Evolutionary conservation across 1,140 invertebrate species (phyloP).

Genomic region (Triops longicaudatus): DNA sequence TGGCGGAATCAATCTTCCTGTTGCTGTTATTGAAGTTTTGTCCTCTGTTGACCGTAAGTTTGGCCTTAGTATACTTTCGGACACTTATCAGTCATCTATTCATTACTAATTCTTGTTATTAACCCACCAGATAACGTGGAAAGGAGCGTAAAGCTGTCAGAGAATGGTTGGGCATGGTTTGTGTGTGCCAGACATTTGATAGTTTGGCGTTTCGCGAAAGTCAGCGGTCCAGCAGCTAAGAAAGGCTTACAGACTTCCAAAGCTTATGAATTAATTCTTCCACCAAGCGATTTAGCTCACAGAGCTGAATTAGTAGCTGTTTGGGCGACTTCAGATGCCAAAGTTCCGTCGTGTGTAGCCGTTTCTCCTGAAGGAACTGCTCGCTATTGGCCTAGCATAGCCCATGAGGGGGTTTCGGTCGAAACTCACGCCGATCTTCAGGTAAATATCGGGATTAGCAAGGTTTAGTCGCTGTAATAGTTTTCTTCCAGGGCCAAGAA

Average conservation of each 20-base stretch:
- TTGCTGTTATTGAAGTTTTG: constrained; percentile 24
- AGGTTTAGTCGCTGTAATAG: neutral
- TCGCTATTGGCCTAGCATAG: constrained; percentile 81
- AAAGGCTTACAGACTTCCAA: constrained; percentile 16
- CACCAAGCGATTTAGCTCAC: constrained; percentile 84
- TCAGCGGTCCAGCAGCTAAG: constrained; percentile 1
- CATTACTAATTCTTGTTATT: constrained; percentile 1
- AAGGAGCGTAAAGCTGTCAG: constrained; percentile 53
- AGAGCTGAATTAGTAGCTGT: constrained; percentile 79
- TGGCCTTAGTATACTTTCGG: neutral
- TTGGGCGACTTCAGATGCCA: constrained; percentile 55
- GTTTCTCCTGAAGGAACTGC: constrained; percentile 88
- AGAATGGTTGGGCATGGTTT: constrained; percentile 71
- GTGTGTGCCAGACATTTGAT: constrained; percentile 75
- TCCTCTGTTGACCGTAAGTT: constrained; percentile 20
- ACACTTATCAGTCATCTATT: neutral
- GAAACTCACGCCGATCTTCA: constrained; percentile 76
- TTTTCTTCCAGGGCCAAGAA: constrained; percentile 47
- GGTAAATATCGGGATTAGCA: constrained; percentile 30
- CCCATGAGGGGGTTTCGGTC: constrained; percentile 74
- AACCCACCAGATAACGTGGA: constrained; percentile 44
- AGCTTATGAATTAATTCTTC: constrained; percentile 62
- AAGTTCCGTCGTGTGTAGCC: constrained; percentile 76
- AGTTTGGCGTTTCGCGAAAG: constrained; percentile 70
- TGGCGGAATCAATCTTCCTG: constrained; percentile 21